phyloP scores from a whole-genome alignment of 2,888 invertebrate genomes.

The Schizotus pectinicornis region DNA sequence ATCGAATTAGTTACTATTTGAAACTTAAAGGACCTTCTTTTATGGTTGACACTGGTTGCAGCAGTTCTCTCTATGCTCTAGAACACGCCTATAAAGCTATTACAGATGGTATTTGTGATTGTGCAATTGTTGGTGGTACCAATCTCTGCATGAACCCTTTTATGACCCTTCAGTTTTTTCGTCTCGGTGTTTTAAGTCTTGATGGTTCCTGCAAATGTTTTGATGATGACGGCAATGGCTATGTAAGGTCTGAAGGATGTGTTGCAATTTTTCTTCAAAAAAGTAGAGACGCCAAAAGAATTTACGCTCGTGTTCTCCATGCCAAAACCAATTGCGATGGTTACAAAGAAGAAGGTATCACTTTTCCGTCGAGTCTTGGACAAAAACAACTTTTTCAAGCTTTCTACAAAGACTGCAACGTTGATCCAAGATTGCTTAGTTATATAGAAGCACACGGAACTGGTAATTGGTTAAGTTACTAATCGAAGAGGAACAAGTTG shows the following conservation, averaged over 20 bases:
- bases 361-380: slow-evolving; percentile 39
- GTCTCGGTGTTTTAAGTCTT: slow-evolving; percentile 54
- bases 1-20: slow-evolving; percentile 84
- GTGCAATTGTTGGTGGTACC: slow-evolving; percentile 85
- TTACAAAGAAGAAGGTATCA: slow-evolving; percentile 54
- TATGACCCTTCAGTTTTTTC: slow-evolving; percentile 81
- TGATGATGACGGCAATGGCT: slow-evolving; percentile 81
- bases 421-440: slow-evolving; percentile 55
- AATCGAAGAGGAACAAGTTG: no score
- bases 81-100: slow-evolving; percentile 79
- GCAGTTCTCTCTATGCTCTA: slow-evolving; percentile 85
- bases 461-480: background rate
- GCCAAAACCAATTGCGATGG: slow-evolving; percentile 54
- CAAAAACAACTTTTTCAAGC: slow-evolving; percentile 42
- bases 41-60: slow-evolving; percentile 88
- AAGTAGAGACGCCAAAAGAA: slow-evolving; percentile 38
- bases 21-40: slow-evolving; percentile 87
- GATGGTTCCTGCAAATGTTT: slow-evolving; percentile 59
- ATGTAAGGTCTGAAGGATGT: slow-evolving; percentile 78
- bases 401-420: slow-evolving; percentile 71
- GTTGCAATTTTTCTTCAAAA: slow-evolving; percentile 74
- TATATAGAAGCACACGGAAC: slow-evolving; percentile 48
- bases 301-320: slow-evolving; percentile 54
- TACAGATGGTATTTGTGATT: slow-evolving; percentile 79
- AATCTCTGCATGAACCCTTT: slow-evolving; percentile 85